These are phyloP conservation scores for Mythimna lalbum DNA, from an alignment of 2,888 invertebrate genomes.

Conservation along the genomic window DNA sequence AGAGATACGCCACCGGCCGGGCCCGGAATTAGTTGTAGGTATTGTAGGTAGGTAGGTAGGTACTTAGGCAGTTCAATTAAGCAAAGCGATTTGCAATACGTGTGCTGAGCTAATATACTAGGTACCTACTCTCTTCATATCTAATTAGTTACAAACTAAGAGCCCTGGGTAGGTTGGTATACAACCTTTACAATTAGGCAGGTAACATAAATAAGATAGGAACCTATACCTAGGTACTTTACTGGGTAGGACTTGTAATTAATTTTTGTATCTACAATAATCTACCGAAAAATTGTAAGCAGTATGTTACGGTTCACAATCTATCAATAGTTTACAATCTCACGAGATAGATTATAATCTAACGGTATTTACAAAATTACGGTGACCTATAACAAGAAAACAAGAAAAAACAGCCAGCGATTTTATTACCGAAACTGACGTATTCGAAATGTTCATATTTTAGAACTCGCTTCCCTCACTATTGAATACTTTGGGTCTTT, in stretches of 20 bases:
- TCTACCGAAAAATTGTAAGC: too few relatives aligned
- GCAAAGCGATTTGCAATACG: slow-evolving; percentile 17
- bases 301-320: too few relatives aligned
- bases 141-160: neutral
- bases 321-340: too few relatives aligned
- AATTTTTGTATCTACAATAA: neutral
- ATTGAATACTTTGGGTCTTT: too few relatives aligned
- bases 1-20: slow-evolving; percentile 17
- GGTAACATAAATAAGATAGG: neutral
- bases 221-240: neutral
- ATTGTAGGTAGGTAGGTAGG: slow-evolving; percentile 7
- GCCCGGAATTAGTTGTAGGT: neutral
- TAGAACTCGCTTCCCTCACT: too few relatives aligned
- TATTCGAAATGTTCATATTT: too few relatives aligned
- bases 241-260: neutral
- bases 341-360: too few relatives aligned
- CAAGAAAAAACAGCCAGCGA: too few relatives aligned
- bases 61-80: slow-evolving; percentile 26
- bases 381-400: too few relatives aligned
- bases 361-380: too few relatives aligned
- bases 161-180: too few relatives aligned
- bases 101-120: neutral
- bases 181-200: neutral
- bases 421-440: too few relatives aligned
- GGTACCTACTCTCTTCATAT: neutral